phyloP scores from a whole-genome alignment of 2,113 vertebrate genomes.

The Sturnira hondurensis region DNA sequence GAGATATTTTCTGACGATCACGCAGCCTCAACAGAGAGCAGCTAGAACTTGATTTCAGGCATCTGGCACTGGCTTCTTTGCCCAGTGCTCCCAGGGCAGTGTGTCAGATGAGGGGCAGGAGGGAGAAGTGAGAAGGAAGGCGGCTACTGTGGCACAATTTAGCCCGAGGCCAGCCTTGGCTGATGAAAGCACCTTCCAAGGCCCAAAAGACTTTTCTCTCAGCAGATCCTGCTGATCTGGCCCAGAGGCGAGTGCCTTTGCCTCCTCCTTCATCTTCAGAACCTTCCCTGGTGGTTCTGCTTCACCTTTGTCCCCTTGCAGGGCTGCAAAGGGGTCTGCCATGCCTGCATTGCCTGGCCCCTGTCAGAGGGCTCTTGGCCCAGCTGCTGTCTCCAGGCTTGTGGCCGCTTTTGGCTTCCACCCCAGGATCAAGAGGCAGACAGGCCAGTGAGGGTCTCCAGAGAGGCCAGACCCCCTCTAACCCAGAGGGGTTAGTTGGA shows the following conservation, averaged over 20 bases:
- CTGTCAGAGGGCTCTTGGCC: neutral
- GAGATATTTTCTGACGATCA: neutral
- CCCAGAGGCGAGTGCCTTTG: neutral
- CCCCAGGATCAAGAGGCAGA: constrained; percentile 8
- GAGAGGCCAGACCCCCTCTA: neutral
- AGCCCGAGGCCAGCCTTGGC: neutral
- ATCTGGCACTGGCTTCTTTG: neutral
- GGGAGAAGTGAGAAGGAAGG: neutral
- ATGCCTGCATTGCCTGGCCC: neutral
- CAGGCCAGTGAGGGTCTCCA: neutral
- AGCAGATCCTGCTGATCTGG: neutral
- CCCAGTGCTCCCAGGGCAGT: neutral
- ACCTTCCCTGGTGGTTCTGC: neutral
- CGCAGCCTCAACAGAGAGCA: neutral
- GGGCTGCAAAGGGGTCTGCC: neutral
- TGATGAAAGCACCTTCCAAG: neutral
- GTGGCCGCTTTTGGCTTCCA: neutral
- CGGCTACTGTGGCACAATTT: neutral
- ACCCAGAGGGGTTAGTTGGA: neutral
- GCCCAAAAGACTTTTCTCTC: neutral
- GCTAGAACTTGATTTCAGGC: neutral
- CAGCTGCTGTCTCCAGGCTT: neutral
- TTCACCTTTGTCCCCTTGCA: neutral
- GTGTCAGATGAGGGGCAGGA: neutral
- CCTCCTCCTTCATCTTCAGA: neutral